These are phyloP conservation scores for Mormyrus iriodes DNA, from an alignment of 2,113 vertebrate genomes.

Conservation along the genomic window DNA sequence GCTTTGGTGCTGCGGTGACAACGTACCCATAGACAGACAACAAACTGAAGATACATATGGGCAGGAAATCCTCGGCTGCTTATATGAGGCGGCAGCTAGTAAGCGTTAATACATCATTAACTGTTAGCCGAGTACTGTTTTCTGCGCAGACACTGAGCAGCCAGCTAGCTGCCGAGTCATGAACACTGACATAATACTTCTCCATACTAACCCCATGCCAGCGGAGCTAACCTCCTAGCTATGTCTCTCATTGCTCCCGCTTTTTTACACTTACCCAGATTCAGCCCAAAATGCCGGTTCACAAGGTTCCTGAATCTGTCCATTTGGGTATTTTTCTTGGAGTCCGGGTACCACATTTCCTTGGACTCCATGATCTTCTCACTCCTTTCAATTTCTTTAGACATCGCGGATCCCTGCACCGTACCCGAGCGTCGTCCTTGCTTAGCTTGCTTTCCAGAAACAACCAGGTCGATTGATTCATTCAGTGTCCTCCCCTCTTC, in stretches of 20 bases:
- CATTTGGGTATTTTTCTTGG: slow-evolving; percentile 84
- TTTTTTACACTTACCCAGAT: slow-evolving; percentile 71
- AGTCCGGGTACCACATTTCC: slow-evolving; percentile 90
- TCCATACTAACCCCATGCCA: neutral
- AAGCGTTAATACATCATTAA: neutral
- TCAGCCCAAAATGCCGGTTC: slow-evolving; percentile 67
- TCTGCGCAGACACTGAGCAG: neutral
- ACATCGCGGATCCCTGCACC: slow-evolving; percentile 52
- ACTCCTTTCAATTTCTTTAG: slow-evolving; percentile 59
- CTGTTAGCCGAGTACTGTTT: neutral
- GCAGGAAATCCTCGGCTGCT: neutral
- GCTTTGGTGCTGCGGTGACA: neutral
- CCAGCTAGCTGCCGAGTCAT: neutral
- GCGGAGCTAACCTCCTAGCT: neutral
- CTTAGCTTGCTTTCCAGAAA: neutral
- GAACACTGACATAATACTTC: neutral
- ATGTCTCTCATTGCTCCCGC: neutral
- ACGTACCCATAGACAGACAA: neutral
- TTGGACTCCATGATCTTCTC: slow-evolving; percentile 81
- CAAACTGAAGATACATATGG: neutral
- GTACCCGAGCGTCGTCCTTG: accelerated
- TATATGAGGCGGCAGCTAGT: neutral
- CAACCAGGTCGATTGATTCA: neutral
- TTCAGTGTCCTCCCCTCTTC: neutral
- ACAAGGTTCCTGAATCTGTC: slow-evolving; percentile 77